Base-by-base conservation (phyloP, 2,888 invertebrate species). In the Drosophila tanythrix region DNA sequence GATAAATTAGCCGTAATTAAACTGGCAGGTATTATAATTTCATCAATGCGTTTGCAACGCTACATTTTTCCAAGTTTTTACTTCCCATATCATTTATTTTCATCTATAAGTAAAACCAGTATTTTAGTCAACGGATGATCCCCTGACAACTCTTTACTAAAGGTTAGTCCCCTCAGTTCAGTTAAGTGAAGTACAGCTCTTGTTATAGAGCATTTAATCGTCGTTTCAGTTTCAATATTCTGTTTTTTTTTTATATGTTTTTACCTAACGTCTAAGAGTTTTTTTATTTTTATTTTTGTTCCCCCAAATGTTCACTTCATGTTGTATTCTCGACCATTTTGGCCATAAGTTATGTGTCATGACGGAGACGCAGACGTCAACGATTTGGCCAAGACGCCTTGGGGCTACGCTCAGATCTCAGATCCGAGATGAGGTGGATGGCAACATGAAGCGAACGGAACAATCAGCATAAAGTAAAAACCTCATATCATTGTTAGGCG, bases 401-500 rank as follows among this genome's bases (percentile, higher is more conserved):
- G 46, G 53, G 46, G 51, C 50, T 29, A 31, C 31, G 29, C 21
- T 7, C 5, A 15, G 36, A 18, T 55, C 18, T 7, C 2, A 35
- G 35, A 13, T 13, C 46, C 3, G 46, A 48, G 73, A 29, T 62
- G 70, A 71, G 50, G 53, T 72, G 51, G 75, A 74, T 46, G 38
- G 46, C 15, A 40, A 38, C 65, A 55, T 62, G 56, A 67, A 52
- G 40, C 33, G 53, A 21, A 53, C 62, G 60, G 60, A 56, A 70
- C 70, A 79, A 64, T 70, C 64, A 66, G 71, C 69, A 70, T 72
- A 62, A 75, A 63, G 63, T 62, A 62, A 71, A 85, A 88, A 81
- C 62, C 70, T 71, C 89, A 80, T 88, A 88, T 90, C 89, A 87
- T 90, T 90, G 87, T 89, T 83, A 90, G 89, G 82, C 88, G 87